Evolutionary conservation across 2,797 vertebrate genomes (phyloP), one percentile per base, ranked within the genome.

Genomic region (Simalia tracyae): DNA sequence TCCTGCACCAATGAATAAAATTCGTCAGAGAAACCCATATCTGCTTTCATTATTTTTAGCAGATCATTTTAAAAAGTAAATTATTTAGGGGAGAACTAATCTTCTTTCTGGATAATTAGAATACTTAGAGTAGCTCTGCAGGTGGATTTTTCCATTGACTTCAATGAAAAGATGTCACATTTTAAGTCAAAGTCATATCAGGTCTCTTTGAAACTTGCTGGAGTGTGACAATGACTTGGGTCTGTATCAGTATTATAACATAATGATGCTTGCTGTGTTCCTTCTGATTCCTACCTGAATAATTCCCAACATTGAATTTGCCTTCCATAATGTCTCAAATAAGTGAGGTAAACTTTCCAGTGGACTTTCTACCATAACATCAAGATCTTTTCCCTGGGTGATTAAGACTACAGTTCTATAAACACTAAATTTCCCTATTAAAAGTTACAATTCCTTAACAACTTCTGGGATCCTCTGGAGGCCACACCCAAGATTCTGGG

Each of bases 91-190:
- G 9, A 46, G 76, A 5, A 46, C 76, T 81, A 24, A 81, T 46
- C 9, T 10, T 22, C 19, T 81, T 81, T 81, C 31, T 68, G 42
- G 19, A 22, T 11, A 46, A 81, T 46, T 4, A 22, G 19, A 46
- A 4, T 81, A 81, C 22, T 81, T 46, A 46, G 19, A 81, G 36
- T 36, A 46, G 19, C 36, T 81, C 9, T 81, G 8, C 42, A 46
- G 72, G 36, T 81, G 72, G 42, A 54, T 12, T 63, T 87, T 57
- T 10, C 54, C 85, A 2, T 0, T 0, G 10, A 68, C 72, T 46
- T 31, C 86, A 89, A 2, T 0, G 0, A 50, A 42, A 92, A 89
- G 1, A 28, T 26, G 24, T 19, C 93, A 31, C 87, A 4, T 0
- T 63, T 54, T 28, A 64, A 90, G 8, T 50, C 42, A 85, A 50